A percentile compares a stretch with the other conserved stretches of the same genome.
Evolutionary conservation across 2,113 vertebrate genomes (phyloP).

Genomic region (Menidia beryllina): DNA sequence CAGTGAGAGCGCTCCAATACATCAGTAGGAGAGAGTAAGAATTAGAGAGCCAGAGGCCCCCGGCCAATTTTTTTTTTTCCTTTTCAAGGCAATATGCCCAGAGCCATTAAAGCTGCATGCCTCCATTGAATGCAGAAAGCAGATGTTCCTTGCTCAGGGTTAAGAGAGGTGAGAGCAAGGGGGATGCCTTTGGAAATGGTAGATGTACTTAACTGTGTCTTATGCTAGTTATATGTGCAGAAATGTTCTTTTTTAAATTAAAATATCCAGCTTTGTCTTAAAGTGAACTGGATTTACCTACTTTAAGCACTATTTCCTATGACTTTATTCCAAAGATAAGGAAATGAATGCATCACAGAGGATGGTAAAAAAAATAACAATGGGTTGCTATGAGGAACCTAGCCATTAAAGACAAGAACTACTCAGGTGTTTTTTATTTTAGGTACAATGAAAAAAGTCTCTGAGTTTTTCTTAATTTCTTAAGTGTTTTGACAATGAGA

Average conservation of each 20-base stretch:
- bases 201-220: conserved; percentile 24
- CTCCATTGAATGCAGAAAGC: conserved; percentile 74
- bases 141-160: conserved; percentile 76
- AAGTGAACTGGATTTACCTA: conserved; percentile 13
- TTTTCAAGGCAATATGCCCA: conserved; percentile 74
- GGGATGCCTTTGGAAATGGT: conserved; percentile 60
- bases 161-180: conserved; percentile 75
- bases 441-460: conserved; percentile 1
- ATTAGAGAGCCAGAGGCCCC: conserved; percentile 72
- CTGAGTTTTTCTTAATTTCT: too few relatives aligned
- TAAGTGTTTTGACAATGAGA: too few relatives aligned
- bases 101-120: conserved; percentile 72
- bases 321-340: too few relatives aligned
- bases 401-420: conserved; percentile 24
- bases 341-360: conserved; percentile 1
- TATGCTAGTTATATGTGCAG: conserved; percentile 29
- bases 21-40: conserved; percentile 65
- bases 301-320: conserved; percentile 5
- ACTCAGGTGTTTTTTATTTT: too few relatives aligned
- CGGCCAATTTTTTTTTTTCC: conserved; percentile 33
- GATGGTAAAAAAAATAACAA: background rate
- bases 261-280: conserved; percentile 21
- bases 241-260: conserved; percentile 37
- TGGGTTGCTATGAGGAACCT: conserved; percentile 19
- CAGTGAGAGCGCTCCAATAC: conserved; percentile 65